Evolutionary conservation across 2,113 vertebrate species (phyloP), one percentile per base, ranked within the genome.

Genomic region (Hippocampus barbouri): DNA sequence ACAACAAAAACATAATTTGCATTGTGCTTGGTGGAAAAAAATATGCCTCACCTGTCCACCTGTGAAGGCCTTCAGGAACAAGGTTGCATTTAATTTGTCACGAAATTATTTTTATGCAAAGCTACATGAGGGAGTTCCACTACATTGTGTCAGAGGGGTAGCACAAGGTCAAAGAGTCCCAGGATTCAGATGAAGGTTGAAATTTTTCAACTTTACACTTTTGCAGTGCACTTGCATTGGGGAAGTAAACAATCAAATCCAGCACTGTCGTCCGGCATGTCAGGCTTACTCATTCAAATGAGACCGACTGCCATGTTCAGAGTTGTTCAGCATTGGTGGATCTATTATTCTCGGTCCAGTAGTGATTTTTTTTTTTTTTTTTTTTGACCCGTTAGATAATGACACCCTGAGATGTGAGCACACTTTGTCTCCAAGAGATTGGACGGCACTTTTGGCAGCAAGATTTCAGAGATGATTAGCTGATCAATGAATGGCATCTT

Each of bases 401-500:
- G 43, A 27, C 64, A 66, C 64, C 21, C 8, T 66, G 43, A 27
- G 43, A 66, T 47, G 64, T 65, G 63, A 65, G 63, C 40, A 65
- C 63, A 45, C 30, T 20, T 65, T 65, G 63, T 66, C 41, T 45
- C 63, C 12, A 9, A 53, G 11, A 59, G 23, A 25, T 47, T 15
- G n/a, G 21, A 9, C 20, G n/a, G 63, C 12, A 45, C 21, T 66
- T 66, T 66, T 66, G 63, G 21, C 63, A 66, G 63, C 40, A 66
- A 16, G 41, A 15, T 16, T 66, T 47, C n/a, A 47, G 23, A 66
- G 64, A 66, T 27, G 41, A 66, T 27, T 66, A 27, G 64, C n/a
- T 47, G 43, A 66, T 66, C 64, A 66, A 47, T 47, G n/a, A 66
- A 49, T 66, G 64, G n/a, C 64, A 66, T 66, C 64, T 49, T 47